These are phyloP conservation scores for Gadopsis marmoratus DNA, from an alignment of 2,797 vertebrate species.

Conservation along the genomic window DNA sequence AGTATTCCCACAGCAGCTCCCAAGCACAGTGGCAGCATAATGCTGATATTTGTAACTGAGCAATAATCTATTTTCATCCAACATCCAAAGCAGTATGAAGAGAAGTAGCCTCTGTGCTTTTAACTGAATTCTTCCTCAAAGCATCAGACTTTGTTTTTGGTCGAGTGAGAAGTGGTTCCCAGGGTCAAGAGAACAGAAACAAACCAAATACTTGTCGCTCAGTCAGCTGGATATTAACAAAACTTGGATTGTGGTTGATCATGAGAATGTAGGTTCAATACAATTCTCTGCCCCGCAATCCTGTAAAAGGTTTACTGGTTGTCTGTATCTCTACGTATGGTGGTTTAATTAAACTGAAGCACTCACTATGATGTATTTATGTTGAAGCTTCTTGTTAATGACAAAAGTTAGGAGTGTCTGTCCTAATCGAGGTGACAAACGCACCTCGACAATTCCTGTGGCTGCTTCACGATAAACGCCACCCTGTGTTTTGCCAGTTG, in stretches of 20 bases:
- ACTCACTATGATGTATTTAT: constrained; percentile 4
- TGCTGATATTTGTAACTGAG: constrained; percentile 13
- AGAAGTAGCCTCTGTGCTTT: neutral
- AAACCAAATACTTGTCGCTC: neutral
- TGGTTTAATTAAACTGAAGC: constrained; percentile 34
- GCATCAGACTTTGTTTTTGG: neutral
- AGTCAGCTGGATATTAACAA: neutral
- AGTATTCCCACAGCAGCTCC: constrained; percentile 38
- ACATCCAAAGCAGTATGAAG: constrained; percentile 1
- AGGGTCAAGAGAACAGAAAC: too few relatives aligned
- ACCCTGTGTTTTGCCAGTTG: too few relatives aligned
- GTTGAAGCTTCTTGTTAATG: constrained; percentile 5
- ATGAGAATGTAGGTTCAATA: neutral
- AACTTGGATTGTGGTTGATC: neutral
- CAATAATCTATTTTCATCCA: constrained; percentile 42
- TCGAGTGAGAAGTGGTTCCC: neutral
- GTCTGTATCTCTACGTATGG: constrained; percentile 8
- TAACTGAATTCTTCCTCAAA: neutral
- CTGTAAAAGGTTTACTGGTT: neutral
- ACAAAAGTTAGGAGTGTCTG: neutral
- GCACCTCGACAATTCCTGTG: too few relatives aligned
- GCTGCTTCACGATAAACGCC: too few relatives aligned
- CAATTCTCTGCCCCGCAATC: neutral
- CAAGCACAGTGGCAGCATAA: constrained; percentile 4
- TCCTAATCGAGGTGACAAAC: too few relatives aligned